A percentile compares a stretch with the other conserved stretches of the same genome.
phyloP scores from a whole-genome alignment of 2,888 invertebrate genomes.

The Nomada flava region DNA sequence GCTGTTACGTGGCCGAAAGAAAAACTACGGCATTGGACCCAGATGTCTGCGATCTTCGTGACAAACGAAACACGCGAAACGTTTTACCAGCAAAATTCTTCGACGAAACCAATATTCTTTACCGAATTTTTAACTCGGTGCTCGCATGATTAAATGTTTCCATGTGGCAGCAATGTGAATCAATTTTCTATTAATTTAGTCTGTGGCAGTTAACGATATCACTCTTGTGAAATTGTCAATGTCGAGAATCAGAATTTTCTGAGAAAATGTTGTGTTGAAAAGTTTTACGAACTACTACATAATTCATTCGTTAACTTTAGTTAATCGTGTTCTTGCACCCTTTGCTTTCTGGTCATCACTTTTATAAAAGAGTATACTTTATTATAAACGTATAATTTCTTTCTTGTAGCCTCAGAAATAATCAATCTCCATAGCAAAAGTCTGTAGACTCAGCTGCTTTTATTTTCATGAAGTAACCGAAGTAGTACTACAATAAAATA shows the following conservation, averaged over 20 bases:
- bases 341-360: no score
- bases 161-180: not conserved
- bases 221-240: not conserved
- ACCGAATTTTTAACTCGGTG: not conserved
- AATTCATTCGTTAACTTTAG: no score
- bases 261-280: not conserved
- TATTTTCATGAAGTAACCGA: no score
- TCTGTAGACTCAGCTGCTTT: no score
- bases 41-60: constrained; percentile 36
- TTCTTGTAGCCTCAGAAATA: no score
- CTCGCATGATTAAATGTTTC: constrained; percentile 2
- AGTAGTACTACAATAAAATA: no score
- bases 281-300: no score
- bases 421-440: no score
- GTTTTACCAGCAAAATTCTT: not conserved
- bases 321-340: no score
- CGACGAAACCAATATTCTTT: not conserved
- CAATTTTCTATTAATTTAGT: not conserved
- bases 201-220: not conserved
- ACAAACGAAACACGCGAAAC: constrained; percentile 23
- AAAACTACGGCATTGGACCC: constrained; percentile 34
- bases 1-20: constrained; percentile 39
- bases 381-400: no score
- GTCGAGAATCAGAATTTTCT: not conserved
- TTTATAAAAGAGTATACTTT: no score